Evolutionary conservation across 2,113 vertebrate species (phyloP).

Genomic region (Phocoena phocoena): DNA sequence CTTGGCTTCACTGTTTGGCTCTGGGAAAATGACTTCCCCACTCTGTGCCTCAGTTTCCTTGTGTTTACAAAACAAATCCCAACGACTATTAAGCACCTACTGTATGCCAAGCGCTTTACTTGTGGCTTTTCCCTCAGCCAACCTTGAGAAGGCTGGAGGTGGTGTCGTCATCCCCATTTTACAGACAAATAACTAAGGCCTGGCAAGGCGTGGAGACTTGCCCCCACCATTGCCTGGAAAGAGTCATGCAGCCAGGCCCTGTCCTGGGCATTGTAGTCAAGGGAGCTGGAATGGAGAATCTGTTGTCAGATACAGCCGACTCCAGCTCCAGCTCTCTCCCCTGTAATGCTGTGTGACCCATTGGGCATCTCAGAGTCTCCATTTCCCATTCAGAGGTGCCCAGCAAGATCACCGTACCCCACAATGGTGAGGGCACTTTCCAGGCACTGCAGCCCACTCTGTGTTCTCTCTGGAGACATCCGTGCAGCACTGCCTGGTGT

Average conservation of each 20-base stretch:
- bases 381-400: neutral
- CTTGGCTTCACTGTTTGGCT: slow-evolving; percentile 20
- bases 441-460: neutral
- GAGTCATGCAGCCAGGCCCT: neutral
- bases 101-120: slow-evolving; percentile 40
- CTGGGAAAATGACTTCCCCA: slow-evolving; percentile 21
- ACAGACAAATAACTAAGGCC: neutral
- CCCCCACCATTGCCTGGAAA: neutral
- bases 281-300: neutral
- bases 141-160: neutral
- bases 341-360: neutral
- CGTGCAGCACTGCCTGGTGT: neutral
- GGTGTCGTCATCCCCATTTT: neutral
- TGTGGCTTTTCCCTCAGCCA: neutral
- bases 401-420: neutral
- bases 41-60: slow-evolving; percentile 64
- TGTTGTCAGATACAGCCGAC: neutral
- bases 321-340: neutral
- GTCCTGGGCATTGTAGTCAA: neutral
- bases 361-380: neutral
- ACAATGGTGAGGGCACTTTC: neutral
- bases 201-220: neutral
- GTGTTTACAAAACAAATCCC: slow-evolving; percentile 63
- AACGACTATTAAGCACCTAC: neutral
- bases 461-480: neutral